Percentiles rank a stretch among this genome's conserved stretches.
Evolutionary conservation across 2,888 invertebrate species (phyloP).

Genomic region (Polyommatus icarus): DNA sequence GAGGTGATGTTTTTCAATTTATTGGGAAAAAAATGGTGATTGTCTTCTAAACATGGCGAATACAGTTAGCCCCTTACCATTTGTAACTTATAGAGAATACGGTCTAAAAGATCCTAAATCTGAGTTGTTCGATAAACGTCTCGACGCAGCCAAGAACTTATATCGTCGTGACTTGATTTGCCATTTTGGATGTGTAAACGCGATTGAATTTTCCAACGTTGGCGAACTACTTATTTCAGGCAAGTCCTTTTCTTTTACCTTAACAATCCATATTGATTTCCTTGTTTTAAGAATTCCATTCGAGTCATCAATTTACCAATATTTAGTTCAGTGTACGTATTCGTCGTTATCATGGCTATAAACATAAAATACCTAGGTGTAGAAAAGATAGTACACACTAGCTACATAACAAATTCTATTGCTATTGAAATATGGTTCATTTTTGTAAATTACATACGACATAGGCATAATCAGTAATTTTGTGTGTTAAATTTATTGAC

Average conservation of each 20-base stretch:
- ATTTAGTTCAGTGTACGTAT: neutral
- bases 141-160: slow-evolving; percentile 86
- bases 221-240: slow-evolving; percentile 94
- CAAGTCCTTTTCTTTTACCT: slow-evolving; percentile 59
- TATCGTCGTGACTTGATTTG: slow-evolving; percentile 91
- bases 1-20: slow-evolving; percentile 38
- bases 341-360: neutral
- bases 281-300: neutral
- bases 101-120: slow-evolving; percentile 81
- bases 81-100: slow-evolving; percentile 82
- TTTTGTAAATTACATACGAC: neutral
- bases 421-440: neutral
- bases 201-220: slow-evolving; percentile 95
- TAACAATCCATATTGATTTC: neutral
- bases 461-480: too few species aligned
- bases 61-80: slow-evolving; percentile 80
- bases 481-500: neutral
- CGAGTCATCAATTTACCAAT: neutral
- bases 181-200: slow-evolving; percentile 98
- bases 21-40: slow-evolving; percentile 60
- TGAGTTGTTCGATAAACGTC: slow-evolving; percentile 81
- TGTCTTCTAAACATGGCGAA: slow-evolving; percentile 71
- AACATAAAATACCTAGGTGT: too few species aligned
- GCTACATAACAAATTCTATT: neutral
- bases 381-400: neutral